phyloP scores from a whole-genome alignment of 2,797 vertebrate genomes.

The Fistularia tabacaria region DNA sequence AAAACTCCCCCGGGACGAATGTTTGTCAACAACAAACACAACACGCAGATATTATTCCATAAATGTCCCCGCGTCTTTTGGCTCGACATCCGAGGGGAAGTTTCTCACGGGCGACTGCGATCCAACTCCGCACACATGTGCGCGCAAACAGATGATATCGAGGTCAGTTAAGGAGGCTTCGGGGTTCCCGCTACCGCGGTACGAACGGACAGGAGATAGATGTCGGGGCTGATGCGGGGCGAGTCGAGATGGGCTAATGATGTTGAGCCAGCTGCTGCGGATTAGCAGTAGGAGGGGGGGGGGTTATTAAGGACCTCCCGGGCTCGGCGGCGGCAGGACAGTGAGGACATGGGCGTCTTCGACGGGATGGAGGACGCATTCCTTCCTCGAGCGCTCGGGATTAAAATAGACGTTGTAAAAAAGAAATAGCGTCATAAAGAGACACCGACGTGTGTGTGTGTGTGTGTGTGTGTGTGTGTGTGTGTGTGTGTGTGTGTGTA shows the following conservation, averaged over 20 bases:
- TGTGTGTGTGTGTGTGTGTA: slow-evolving; percentile 5
- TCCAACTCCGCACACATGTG: not conserved
- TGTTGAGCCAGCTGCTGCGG: slow-evolving; percentile 72
- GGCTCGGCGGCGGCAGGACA: slow-evolving; percentile 6
- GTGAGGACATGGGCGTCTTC: not conserved
- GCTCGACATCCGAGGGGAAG: too few species aligned
- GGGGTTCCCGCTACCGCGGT: slow-evolving; percentile 28
- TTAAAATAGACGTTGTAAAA: slow-evolving; percentile 22
- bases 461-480: slow-evolving; percentile 9
- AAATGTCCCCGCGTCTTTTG: too few species aligned
- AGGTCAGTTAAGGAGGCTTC: slow-evolving; percentile 42
- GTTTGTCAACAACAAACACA: too few species aligned
- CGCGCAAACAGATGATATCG: slow-evolving; percentile 11
- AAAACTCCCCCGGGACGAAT: too few species aligned
- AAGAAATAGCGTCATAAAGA: slow-evolving; percentile 7
- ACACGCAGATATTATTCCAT: too few species aligned
- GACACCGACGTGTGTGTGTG: slow-evolving; percentile 2
- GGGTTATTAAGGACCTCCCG: slow-evolving; percentile 44
- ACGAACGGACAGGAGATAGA: slow-evolving; percentile 58
- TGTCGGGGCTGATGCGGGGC: slow-evolving; percentile 48
- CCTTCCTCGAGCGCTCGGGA: slow-evolving; percentile 5
- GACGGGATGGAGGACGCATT: not conserved
- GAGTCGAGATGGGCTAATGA: slow-evolving; percentile 61
- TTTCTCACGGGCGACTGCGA: too few species aligned
- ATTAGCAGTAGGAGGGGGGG: slow-evolving; percentile 64